These are phyloP conservation scores for Hypolimnas misippus DNA, from an alignment of 2,888 invertebrate genomes.

Conservation along the genomic window DNA sequence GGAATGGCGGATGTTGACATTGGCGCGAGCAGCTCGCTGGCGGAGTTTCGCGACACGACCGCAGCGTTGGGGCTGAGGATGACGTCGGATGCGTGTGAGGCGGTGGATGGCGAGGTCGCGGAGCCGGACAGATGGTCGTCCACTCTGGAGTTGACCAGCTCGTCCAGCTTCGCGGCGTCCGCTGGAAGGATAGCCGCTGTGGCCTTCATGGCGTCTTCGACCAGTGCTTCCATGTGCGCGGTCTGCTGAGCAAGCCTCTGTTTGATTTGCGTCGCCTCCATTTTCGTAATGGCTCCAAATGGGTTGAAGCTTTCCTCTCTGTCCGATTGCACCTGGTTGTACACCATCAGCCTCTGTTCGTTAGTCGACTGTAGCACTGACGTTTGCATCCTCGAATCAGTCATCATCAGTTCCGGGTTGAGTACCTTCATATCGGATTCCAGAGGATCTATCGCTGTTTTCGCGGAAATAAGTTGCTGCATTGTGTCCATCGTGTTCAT, in stretches of 20 bases:
- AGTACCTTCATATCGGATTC: constrained; percentile 66
- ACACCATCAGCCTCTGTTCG: constrained; percentile 60
- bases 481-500: constrained; percentile 57
- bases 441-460: constrained; percentile 55
- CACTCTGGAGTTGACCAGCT: constrained; percentile 80
- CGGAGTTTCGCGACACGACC: constrained; percentile 61
- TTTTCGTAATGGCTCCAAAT: constrained; percentile 68
- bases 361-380: constrained; percentile 48
- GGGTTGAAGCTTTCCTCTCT: constrained; percentile 65
- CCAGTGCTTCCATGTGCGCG: constrained; percentile 77
- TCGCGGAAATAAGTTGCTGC: constrained; percentile 65
- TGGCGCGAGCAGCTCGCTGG: constrained; percentile 60
- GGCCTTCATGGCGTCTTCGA: constrained; percentile 78
- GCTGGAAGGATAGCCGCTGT: constrained; percentile 72
- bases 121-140: constrained; percentile 70
- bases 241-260: constrained; percentile 69
- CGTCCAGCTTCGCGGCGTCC: constrained; percentile 82
- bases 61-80: constrained; percentile 63
- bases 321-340: constrained; percentile 53
- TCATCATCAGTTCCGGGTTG: constrained; percentile 65
- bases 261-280: constrained; percentile 69
- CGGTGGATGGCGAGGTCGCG: constrained; percentile 59
- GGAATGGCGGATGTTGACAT: constrained; percentile 68
- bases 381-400: constrained; percentile 54
- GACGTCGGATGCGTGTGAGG: constrained; percentile 70